Conservation (phyloP, 1,140 invertebrate species). For the Gryon sp. region DNA sequence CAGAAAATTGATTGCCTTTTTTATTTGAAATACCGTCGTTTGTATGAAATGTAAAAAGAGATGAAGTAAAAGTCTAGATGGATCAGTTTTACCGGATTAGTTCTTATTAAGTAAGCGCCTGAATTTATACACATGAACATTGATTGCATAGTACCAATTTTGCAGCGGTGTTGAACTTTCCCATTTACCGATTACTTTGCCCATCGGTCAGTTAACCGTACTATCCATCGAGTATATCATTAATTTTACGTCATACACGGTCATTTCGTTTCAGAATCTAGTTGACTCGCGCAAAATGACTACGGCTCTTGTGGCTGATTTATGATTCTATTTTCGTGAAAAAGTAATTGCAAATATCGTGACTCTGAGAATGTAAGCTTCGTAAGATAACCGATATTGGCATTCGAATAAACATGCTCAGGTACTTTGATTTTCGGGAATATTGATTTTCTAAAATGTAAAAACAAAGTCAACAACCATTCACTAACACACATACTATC, state of each 20-base stretch:
- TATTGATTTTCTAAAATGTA: background rate
- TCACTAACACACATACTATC: too few species aligned
- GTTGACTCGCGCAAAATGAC: constrained; percentile 23
- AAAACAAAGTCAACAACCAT: background rate
- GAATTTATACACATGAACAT: constrained; percentile 54
- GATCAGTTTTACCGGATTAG: constrained; percentile 13
- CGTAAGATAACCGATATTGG: constrained; percentile 4
- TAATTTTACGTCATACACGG: constrained; percentile 59
- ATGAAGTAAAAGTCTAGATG: background rate
- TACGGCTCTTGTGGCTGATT: constrained; percentile 32
- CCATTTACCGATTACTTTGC: constrained; percentile 66
- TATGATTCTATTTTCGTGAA: constrained; percentile 45
- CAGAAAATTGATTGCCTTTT: constrained; percentile 28
- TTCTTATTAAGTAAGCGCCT: constrained; percentile 32
- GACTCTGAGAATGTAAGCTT: background rate
- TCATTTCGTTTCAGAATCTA: constrained; percentile 36
- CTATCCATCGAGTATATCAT: constrained; percentile 54
- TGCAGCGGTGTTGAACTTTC: constrained; percentile 62
- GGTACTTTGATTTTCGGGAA: background rate
- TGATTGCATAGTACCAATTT: constrained; percentile 56
- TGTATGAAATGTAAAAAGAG: constrained; percentile 23
- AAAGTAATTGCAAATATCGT: constrained; percentile 29
- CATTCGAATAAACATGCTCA: background rate
- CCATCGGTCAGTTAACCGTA: constrained; percentile 57
- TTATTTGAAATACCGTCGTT: constrained; percentile 38